Conservation (phyloP, 2,888 invertebrate genomes). For the Lithophane semibrunnea region DNA sequence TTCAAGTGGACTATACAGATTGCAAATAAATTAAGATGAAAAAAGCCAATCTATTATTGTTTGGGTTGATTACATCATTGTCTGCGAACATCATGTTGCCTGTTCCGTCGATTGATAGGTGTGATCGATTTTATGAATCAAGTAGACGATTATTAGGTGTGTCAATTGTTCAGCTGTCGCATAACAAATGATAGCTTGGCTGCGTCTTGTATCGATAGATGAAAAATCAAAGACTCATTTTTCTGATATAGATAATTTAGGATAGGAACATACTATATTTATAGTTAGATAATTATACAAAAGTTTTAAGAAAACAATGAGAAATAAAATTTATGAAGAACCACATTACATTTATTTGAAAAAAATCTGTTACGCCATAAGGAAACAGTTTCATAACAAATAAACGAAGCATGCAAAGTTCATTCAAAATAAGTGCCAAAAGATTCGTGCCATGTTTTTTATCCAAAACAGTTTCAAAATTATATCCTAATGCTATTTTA, state of each 20-base stretch:
- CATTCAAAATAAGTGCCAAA: constrained; percentile 12
- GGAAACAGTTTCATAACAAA: not conserved
- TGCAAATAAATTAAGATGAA: not conserved
- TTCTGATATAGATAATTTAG: not conserved
- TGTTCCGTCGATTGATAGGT: not conserved
- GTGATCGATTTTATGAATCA: constrained; percentile 5
- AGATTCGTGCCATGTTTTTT: constrained; percentile 15
- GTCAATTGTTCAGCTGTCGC: not conserved
- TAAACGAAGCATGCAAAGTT: not conserved
- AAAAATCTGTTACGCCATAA: not conserved
- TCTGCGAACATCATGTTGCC: not conserved
- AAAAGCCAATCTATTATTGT: not conserved
- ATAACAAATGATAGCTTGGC: not conserved
- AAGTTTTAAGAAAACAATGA: not conserved
- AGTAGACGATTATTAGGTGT: not conserved
- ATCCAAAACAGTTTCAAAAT: constrained; percentile 2
- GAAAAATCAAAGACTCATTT: not conserved
- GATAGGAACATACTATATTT: not conserved
- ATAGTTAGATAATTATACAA: not conserved
- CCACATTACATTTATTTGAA: not conserved
- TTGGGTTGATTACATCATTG: not conserved
- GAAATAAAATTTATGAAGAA: not conserved
- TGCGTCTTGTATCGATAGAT: not conserved
- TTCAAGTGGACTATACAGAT: not conserved
- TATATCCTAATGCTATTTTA: not conserved